Base-by-base conservation (phyloP, 2,113 vertebrate species). In the Onychostruthus taczanowskii region DNA sequence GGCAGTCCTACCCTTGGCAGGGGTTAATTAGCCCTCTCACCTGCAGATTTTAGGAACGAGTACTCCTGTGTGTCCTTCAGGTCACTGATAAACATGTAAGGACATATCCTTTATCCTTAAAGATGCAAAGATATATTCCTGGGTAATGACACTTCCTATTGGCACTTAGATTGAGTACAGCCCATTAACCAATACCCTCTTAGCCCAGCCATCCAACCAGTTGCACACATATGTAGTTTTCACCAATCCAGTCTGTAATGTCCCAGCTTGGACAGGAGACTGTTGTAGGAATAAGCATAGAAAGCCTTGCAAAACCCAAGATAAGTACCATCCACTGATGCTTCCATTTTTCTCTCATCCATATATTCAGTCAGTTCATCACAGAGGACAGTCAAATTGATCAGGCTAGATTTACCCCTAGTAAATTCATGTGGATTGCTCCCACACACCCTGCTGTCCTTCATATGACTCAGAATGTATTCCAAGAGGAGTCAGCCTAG, bases 41-140 rank as follows among this genome's bases (percentile, higher is more conserved):
- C 49, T 37, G 14, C 19, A 66, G 41, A 53, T 16, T 33, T 73
- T 13, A 76, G n/a, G 62, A 76, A 61, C 0, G 0, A 31, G 22
- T 27, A 41, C 6, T 76, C 33, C 15, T 49, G 52, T 66, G 30
- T 55, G 30, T 58, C 16, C 11, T 47, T 23, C n/a, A 58, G 39
- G 13, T 56, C 35, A 37, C 19, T 31, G 41, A 43, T 41, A 49
- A 69, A 69, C 9, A 43, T 21, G 18, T 18, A 66, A 93, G 30
- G 22, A n/a, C 8, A 58, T 41, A 52, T 30, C 4, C 30, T 41
- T 84, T 41, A 17, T 27, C 30, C 41, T 62, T 67, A 58, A 52
- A 70, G 55, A 52, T 50, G 5, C 9, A 56, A 69, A 43, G 13
- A 30, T 26, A 43, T 17, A 44, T 66, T 31, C 26, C 37, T 58